Conservation (phyloP, 2,888 invertebrate species). For the Xanthia icteritia region DNA sequence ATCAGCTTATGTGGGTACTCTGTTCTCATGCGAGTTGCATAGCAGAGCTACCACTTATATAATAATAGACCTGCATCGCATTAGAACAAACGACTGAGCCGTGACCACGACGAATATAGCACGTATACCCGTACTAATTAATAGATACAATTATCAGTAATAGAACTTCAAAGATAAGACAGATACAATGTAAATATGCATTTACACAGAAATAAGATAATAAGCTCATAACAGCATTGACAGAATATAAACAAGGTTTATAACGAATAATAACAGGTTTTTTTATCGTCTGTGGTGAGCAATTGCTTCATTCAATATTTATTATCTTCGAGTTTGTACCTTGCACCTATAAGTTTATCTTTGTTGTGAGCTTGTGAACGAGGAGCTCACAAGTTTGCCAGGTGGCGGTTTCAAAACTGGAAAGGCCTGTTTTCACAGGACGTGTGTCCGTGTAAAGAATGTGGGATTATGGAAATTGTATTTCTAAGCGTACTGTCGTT, state of each 20-base stretch:
- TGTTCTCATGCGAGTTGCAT: background rate
- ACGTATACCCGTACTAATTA: constrained; percentile 31
- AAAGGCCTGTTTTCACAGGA: constrained; percentile 34
- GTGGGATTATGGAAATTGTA: constrained; percentile 13
- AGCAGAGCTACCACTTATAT: background rate
- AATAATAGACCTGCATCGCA: constrained; percentile 13
- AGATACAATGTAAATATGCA: constrained; percentile 28
- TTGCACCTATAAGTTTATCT: constrained; percentile 24
- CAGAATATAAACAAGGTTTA: constrained; percentile 47
- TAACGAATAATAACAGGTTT: constrained; percentile 54
- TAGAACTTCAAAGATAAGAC: constrained; percentile 40
- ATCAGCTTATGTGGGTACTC: constrained; percentile 1
- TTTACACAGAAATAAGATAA: constrained; percentile 42
- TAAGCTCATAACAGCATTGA: constrained; percentile 12
- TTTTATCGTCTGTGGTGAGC: constrained; percentile 51
- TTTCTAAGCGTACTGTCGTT: constrained; percentile 12
- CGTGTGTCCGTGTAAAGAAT: constrained; percentile 15
- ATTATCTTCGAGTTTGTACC: constrained; percentile 30
- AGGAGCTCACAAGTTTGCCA: constrained; percentile 28
- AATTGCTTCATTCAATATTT: constrained; percentile 58
- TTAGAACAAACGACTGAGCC: constrained; percentile 5
- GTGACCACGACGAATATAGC: background rate
- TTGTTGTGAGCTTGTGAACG: constrained; percentile 19
- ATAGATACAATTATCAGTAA: constrained; percentile 36
- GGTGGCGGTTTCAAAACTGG: constrained; percentile 41